These are phyloP conservation scores for Anorthoa munda DNA, from an alignment of 2,888 invertebrate genomes.

Conservation along the genomic window DNA sequence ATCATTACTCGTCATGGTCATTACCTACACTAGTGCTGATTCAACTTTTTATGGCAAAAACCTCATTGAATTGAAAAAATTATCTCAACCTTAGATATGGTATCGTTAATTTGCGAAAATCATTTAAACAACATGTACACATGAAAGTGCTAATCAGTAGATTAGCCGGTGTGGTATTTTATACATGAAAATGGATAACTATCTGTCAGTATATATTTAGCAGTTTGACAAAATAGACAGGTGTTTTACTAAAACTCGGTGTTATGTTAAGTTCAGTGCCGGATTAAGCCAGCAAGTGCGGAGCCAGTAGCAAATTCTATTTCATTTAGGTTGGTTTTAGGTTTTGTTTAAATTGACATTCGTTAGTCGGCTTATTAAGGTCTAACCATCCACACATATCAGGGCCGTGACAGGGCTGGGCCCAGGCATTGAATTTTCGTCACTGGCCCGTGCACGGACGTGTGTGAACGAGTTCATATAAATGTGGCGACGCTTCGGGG, in stretches of 20 bases:
- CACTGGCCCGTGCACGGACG: too few species aligned
- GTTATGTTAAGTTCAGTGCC: neutral
- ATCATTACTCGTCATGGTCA: conserved; percentile 23
- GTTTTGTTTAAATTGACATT: too few species aligned
- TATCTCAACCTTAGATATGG: conserved; percentile 46
- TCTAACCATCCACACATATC: too few species aligned
- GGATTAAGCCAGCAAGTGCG: neutral
- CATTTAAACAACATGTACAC: conserved; percentile 23
- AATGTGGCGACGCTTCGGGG: too few species aligned
- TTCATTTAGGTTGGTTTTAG: neutral
- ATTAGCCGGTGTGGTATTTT: conserved; percentile 33
- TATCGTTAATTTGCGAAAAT: conserved; percentile 46
- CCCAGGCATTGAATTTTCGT: too few species aligned
- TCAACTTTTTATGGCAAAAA: conserved; percentile 23
- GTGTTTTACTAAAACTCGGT: neutral
- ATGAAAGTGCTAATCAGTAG: conserved; percentile 44
- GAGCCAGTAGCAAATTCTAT: neutral
- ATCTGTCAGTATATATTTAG: conserved; percentile 7
- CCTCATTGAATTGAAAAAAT: conserved; percentile 35
- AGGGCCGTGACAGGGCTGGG: too few species aligned
- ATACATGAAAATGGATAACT: conserved; percentile 6
- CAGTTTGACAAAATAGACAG: neutral
- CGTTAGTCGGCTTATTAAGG: too few species aligned
- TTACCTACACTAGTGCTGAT: conserved; percentile 9
- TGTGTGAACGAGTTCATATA: too few species aligned